Evolutionary conservation across 2,888 invertebrate genomes (phyloP).

Genomic region (Slavum lentiscoides): DNA sequence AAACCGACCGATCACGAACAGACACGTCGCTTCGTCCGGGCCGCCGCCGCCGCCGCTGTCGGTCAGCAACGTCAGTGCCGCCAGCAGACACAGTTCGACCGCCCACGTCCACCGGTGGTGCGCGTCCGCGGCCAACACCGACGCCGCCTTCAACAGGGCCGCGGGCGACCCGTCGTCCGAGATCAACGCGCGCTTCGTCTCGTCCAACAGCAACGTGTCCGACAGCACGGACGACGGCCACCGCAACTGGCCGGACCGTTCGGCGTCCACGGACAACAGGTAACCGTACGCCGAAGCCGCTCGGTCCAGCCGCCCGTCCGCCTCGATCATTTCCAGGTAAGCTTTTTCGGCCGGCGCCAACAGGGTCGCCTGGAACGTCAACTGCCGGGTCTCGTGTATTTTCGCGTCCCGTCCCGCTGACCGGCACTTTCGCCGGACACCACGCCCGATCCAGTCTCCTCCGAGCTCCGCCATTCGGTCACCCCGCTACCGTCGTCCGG

Average conservation of each 20-base stretch:
- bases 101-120: background rate
- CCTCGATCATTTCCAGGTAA: background rate
- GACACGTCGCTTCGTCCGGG: background rate
- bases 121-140: background rate
- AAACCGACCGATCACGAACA: background rate
- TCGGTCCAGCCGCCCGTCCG: slow-evolving; percentile 3
- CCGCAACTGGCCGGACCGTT: background rate
- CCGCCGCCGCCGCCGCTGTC: background rate
- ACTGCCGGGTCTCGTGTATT: background rate
- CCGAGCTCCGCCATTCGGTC: too few relatives aligned
- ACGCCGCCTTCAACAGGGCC: background rate
- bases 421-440: too few relatives aligned
- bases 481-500: too few relatives aligned
- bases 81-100: background rate
- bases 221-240: background rate
- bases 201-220: background rate
- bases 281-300: background rate
- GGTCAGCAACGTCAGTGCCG: background rate
- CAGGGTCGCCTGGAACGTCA: background rate
- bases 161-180: background rate
- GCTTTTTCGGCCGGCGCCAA: background rate
- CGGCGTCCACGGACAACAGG: background rate
- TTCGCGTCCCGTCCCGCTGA: too few relatives aligned
- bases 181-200: background rate
- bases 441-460: too few relatives aligned